Percentiles rank a stretch among this genome's conserved stretches.
phyloP scores from a whole-genome alignment of 2,113 vertebrate genomes.

The Melospiza melodia region DNA sequence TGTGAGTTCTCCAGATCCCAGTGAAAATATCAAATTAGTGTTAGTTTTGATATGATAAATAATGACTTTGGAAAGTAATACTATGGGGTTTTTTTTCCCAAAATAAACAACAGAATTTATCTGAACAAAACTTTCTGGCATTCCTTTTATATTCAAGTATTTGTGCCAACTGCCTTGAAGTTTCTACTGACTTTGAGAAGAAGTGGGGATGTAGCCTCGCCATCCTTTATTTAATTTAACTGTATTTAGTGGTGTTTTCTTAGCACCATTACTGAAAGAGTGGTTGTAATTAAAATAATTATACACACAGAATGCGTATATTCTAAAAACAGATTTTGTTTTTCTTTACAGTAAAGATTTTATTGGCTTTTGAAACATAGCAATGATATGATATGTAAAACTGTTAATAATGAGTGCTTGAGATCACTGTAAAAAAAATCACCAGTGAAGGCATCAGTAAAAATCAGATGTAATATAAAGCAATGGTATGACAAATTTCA shows the following conservation, averaged over 20 bases:
- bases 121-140: neutral
- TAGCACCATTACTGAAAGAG: neutral
- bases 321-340: neutral
- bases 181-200: neutral
- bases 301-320: neutral
- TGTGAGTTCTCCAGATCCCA: neutral
- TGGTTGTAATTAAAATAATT: neutral
- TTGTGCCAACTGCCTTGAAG: neutral
- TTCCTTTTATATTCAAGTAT: neutral
- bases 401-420: neutral
- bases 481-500: neutral
- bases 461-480: neutral
- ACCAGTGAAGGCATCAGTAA: neutral
- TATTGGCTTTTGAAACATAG: neutral
- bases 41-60: neutral
- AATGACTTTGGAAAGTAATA: neutral
- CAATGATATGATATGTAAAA: neutral
- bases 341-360: neutral
- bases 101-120: neutral
- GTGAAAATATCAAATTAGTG: neutral
- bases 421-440: neutral
- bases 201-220: neutral
- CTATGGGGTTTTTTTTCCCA: neutral
- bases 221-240: neutral
- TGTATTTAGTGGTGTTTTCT: neutral